Percentiles rank a stretch among this genome's conserved stretches.
phyloP scores from a whole-genome alignment of 2,797 vertebrate genomes.

The Propithecus deckenii region DNA sequence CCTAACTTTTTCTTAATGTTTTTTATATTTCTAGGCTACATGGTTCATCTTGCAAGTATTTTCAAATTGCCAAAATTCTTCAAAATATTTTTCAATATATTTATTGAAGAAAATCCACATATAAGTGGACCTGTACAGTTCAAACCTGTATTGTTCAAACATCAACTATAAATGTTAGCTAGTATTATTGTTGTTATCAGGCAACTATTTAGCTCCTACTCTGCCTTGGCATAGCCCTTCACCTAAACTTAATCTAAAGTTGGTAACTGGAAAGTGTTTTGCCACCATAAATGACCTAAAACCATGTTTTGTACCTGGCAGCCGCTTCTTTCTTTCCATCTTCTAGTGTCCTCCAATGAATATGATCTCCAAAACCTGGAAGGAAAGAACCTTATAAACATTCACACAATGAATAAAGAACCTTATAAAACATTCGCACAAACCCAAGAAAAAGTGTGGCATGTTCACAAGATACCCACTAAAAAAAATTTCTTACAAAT shows the following conservation, averaged over 20 bases:
- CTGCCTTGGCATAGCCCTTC: neutral
- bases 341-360: slow-evolving; percentile 96
- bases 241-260: slow-evolving; percentile 31
- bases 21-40: neutral
- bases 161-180: neutral
- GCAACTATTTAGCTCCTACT: neutral
- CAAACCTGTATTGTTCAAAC: neutral
- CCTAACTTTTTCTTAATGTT: neutral
- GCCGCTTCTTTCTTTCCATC: slow-evolving; percentile 97
- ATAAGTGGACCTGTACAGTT: neutral
- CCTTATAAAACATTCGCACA: neutral
- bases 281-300: neutral
- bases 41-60: neutral
- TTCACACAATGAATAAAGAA: slow-evolving; percentile 15
- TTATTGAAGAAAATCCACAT: neutral
- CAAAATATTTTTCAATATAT: neutral
- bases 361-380: slow-evolving; percentile 97
- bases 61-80: neutral
- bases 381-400: slow-evolving; percentile 72
- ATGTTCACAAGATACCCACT: neutral
- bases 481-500: neutral
- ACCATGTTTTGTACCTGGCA: slow-evolving; percentile 88
- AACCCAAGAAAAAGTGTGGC: neutral
- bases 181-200: neutral
- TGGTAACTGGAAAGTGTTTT: slow-evolving; percentile 26